Conservation (phyloP, 2,113 vertebrate genomes). For the Jacana jacana region DNA sequence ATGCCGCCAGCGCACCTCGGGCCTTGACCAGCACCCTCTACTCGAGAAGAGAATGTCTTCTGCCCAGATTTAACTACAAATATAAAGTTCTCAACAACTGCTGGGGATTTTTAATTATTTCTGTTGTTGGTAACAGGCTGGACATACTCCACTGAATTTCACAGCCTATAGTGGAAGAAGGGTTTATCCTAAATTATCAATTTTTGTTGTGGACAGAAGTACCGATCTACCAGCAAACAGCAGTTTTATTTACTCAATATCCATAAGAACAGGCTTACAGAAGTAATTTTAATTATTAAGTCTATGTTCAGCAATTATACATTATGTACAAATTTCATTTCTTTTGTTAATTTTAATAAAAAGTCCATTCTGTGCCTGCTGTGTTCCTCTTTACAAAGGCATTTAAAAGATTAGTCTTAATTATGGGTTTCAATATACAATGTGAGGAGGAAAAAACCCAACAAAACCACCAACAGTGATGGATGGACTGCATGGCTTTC, state of each 20-base stretch:
- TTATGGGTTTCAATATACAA: constrained; percentile 17
- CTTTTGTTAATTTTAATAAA: constrained; percentile 65
- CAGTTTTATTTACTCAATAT: constrained; percentile 5
- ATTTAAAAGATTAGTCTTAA: constrained; percentile 54
- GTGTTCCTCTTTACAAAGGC: constrained; percentile 9
- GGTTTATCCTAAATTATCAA: constrained; percentile 13
- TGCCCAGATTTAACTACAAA: background rate
- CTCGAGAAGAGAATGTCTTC: background rate
- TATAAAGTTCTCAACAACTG: background rate
- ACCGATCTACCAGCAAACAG: background rate
- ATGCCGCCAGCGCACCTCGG: background rate
- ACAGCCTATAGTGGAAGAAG: background rate
- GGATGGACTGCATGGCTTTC: background rate
- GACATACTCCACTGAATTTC: background rate
- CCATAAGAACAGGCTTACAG: background rate
- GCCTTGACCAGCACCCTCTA: background rate
- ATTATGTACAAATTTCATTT: constrained; percentile 24
- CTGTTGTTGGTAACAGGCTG: background rate
- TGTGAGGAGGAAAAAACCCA: background rate
- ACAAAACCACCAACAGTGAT: constrained; percentile 13
- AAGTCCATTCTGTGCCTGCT: constrained; percentile 30
- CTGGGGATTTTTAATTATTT: background rate
- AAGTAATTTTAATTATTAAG: constrained; percentile 53
- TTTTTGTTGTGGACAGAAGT: constrained; percentile 3
- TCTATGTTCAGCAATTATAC: constrained; percentile 12